Conservation (phyloP, 2,888 invertebrate genomes). For the Venusia cambrica region DNA sequence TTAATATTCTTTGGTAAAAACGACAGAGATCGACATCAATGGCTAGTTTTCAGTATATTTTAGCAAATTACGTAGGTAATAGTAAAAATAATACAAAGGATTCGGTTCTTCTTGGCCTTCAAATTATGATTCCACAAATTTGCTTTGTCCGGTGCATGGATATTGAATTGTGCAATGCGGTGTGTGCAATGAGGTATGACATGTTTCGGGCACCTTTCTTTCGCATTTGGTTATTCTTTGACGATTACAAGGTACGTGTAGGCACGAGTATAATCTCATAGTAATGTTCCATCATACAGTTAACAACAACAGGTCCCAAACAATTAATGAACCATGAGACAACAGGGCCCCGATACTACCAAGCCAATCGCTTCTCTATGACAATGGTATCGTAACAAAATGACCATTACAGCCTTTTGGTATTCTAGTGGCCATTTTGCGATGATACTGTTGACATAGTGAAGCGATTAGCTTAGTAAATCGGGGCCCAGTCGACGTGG, state of each 20-base stretch:
- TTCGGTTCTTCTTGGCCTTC: slow-evolving; percentile 8
- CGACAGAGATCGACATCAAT: slow-evolving; percentile 13
- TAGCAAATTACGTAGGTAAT: slow-evolving; percentile 20
- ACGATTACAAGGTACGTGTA: slow-evolving; percentile 8
- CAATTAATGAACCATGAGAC: slow-evolving; percentile 67
- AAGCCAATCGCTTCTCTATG: too few species aligned
- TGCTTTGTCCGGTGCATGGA: slow-evolving; percentile 22
- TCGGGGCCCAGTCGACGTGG: slow-evolving; percentile 64
- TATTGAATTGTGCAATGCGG: slow-evolving; percentile 60
- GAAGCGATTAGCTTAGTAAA: too few species aligned
- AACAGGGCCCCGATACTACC: too few species aligned
- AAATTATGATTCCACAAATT: slow-evolving; percentile 10
- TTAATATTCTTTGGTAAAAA: slow-evolving; percentile 24
- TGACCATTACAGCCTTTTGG: too few species aligned
- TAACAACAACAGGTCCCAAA: slow-evolving; percentile 57
- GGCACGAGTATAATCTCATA: slow-evolving; percentile 18
- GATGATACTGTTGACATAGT: too few species aligned
- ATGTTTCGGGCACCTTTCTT: slow-evolving; percentile 43
- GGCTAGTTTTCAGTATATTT: slow-evolving; percentile 25
- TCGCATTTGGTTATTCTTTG: slow-evolving; percentile 44
- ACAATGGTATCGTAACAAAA: too few species aligned
- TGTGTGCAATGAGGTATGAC: slow-evolving; percentile 43
- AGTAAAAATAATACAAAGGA: slow-evolving; percentile 12
- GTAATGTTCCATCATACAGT: slow-evolving; percentile 52
- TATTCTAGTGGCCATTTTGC: too few species aligned